Conservation (phyloP, 2,888 invertebrate genomes). For the Busseola fusca region DNA sequence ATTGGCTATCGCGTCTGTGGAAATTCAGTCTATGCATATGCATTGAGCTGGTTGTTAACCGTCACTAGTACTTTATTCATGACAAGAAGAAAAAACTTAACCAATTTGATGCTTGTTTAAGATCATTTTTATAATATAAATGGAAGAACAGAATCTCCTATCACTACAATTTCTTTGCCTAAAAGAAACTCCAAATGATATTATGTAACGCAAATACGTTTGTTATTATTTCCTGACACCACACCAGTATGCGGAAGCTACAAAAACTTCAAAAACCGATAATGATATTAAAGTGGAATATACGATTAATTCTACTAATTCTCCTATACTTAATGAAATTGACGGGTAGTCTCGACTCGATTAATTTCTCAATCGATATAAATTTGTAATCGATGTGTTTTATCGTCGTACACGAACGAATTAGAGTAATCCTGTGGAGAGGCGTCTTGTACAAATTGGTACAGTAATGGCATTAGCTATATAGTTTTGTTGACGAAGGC, state of each 20-base stretch:
- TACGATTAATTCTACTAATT: not conserved
- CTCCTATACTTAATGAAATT: not conserved
- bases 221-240: not conserved
- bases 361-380: conserved; percentile 13
- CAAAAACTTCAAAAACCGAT: not conserved
- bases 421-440: conserved; percentile 35
- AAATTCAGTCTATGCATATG: conserved; percentile 8
- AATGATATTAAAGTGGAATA: not conserved
- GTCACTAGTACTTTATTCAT: not conserved
- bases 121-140: not conserved
- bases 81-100: not conserved
- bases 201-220: not conserved
- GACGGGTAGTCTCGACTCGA: not conserved
- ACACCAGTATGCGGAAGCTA: not conserved
- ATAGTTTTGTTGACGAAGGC: conserved; percentile 34
- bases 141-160: not conserved
- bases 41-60: not conserved
- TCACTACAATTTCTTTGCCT: not conserved
- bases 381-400: conserved; percentile 14
- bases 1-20: not conserved
- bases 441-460: conserved; percentile 43
- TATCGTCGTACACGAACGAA: conserved; percentile 16
- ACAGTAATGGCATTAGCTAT: conserved; percentile 31
- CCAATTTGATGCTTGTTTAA: not conserved
- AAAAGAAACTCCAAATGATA: not conserved